Percentiles rank a stretch among this genome's conserved stretches.
These are phyloP conservation scores for Luscinia megarhynchos DNA, from an alignment of 2,797 vertebrate species.

Conservation along the genomic window DNA sequence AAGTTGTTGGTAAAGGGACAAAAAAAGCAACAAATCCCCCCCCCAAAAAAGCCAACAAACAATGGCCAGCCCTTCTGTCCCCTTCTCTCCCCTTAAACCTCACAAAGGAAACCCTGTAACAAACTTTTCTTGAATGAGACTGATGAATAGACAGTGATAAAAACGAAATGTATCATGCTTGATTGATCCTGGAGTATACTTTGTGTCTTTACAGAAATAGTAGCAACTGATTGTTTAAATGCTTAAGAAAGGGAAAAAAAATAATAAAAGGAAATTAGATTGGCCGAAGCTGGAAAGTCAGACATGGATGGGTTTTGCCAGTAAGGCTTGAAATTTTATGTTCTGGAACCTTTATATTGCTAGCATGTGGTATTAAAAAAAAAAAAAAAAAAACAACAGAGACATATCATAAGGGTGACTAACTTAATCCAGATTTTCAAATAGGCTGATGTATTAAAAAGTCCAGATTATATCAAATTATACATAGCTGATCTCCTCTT, in stretches of 20 bases:
- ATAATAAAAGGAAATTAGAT: not conserved
- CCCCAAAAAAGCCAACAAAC: not conserved
- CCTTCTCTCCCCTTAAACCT: rapidly evolving
- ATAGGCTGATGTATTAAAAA: not conserved
- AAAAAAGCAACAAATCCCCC: not conserved
- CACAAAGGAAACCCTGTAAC: not conserved
- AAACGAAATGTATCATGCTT: not conserved
- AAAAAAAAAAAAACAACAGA: not conserved
- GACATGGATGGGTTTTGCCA: not conserved
- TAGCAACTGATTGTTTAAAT: not conserved
- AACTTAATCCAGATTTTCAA: not conserved
- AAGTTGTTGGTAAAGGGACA: not conserved
- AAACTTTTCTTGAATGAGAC: not conserved
- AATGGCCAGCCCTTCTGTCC: not conserved
- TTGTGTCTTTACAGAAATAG: not conserved
- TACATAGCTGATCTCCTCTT: not conserved
- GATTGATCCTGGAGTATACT: not conserved
- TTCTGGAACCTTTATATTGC: not conserved
- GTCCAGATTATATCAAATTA: not conserved
- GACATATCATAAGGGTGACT: not conserved
- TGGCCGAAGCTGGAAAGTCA: not conserved
- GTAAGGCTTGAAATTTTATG: not conserved
- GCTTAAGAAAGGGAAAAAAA: too few relatives aligned
- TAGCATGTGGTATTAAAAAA: not conserved
- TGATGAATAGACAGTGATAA: not conserved